Evolutionary conservation across 1,140 invertebrate species (phyloP).

Genomic region (Acyrthosiphon pisum): DNA sequence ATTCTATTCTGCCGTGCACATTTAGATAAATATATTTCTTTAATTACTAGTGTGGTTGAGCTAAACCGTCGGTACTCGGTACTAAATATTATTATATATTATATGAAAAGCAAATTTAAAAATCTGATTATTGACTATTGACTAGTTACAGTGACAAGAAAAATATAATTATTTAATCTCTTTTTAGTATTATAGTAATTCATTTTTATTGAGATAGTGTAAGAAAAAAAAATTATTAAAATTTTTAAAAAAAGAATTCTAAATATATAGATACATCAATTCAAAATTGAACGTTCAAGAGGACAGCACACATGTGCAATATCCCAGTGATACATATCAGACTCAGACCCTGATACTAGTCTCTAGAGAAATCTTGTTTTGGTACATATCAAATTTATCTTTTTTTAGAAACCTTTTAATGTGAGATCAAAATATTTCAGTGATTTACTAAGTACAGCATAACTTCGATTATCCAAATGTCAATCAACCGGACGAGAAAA

Average conservation of each 20-base stretch:
- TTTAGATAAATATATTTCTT: not conserved
- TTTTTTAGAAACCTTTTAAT: not conserved
- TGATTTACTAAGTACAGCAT: not conserved
- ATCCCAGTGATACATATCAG: not conserved
- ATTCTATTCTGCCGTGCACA: not conserved
- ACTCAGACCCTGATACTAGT: not conserved
- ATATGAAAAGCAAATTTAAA: not conserved
- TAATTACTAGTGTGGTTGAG: not conserved
- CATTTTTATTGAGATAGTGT: not conserved
- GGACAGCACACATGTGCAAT: not conserved
- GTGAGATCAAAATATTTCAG: conserved; percentile 30
- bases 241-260: not conserved
- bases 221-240: not conserved
- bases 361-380: not conserved
- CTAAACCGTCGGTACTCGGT: not conserved
- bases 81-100: not conserved
- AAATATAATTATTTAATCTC: not conserved
- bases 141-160: not conserved
- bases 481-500: too few relatives aligned
- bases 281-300: not conserved
- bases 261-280: not conserved
- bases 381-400: not conserved
- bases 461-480: too few relatives aligned
- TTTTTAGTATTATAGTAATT: not conserved
- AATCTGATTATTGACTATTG: not conserved